Evolutionary conservation across 2,888 invertebrate species (phyloP), one percentile per base, ranked within the genome.

Genomic region (Dioctria rufipes): DNA sequence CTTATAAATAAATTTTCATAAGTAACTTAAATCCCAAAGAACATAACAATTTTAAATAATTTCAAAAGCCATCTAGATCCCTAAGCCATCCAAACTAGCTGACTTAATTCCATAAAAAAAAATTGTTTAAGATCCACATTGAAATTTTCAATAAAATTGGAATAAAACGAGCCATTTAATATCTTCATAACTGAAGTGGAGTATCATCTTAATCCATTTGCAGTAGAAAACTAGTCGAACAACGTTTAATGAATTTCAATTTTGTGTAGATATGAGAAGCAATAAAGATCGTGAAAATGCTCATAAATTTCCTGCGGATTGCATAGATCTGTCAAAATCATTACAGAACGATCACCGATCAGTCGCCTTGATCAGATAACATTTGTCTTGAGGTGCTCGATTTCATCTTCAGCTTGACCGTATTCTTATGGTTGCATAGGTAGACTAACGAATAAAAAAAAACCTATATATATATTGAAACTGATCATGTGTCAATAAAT

Each of bases 361-460:
- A 54, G 54, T 71, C 71, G 71, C 51, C 71, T 3, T 51, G 71
- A 71, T 71, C 71, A 71, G 71, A 71, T 71, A 71, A 40, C 40
- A 58, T 42, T 54, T 39, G 54, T 71, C 54, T 25, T 11, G 25
- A 60, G 60, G 5, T 25, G 60, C 25, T 60, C 5, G 5, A 46
- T 46, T 46, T 46, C 46, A 46, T 46, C 46, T 46, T 46, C 46
- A 46, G 1, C 46, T 8, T 25, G 25, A 25, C 46, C 5, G 46
- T 6, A 8, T 46, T 46, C 46, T 46, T 46, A 25, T 25, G 46
- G 8, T 46, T 46, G 46, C 25, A 25, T 25, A 25, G 25, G 25
- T 25, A 25, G 25, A 46, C 9, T 8, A 46, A 67, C 3, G 67
- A 67, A 3, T n/a, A 42, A 65, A 40, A 65, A 67, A 67, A 67